A percentile compares a stretch with the other conserved stretches of the same genome.
These are phyloP conservation scores for Nibea coibor DNA, from an alignment of 2,113 vertebrate species.

Conservation along the genomic window DNA sequence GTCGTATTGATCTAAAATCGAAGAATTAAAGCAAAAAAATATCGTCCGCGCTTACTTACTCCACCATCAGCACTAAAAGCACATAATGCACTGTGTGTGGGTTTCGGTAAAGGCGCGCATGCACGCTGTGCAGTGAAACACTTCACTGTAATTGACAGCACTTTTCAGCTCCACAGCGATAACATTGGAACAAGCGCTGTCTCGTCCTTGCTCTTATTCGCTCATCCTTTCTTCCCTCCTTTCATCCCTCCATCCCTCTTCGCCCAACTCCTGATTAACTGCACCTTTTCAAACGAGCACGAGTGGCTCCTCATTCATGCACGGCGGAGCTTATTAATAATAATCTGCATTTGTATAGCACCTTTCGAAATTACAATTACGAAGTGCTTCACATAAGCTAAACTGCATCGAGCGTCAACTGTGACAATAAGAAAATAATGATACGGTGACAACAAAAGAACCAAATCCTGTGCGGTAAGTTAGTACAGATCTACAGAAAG, in stretches of 20 bases:
- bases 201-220: slow-evolving; percentile 34
- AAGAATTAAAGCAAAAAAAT: slow-evolving; percentile 34
- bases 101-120: background rate
- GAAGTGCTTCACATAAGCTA: slow-evolving; percentile 18
- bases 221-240: slow-evolving; percentile 20
- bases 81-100: slow-evolving; percentile 6
- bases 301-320: slow-evolving; percentile 43
- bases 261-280: slow-evolving; percentile 62
- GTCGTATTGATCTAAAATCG: slow-evolving; percentile 25
- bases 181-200: slow-evolving; percentile 48
- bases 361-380: slow-evolving; percentile 43
- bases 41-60: slow-evolving; percentile 14
- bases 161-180: slow-evolving; percentile 62
- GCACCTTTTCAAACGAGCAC: slow-evolving; percentile 55
- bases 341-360: slow-evolving; percentile 34
- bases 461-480: background rate
- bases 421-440: background rate
- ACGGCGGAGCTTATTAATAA: slow-evolving; percentile 38
- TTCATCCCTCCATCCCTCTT: slow-evolving; percentile 30
- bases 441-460: background rate
- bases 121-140: slow-evolving; percentile 44
- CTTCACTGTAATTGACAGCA: slow-evolving; percentile 69
- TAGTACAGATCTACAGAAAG: background rate
- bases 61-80: slow-evolving; percentile 20
- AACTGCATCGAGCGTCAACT: background rate